These are phyloP conservation scores for Sebastes ruberrimus DNA, from an alignment of 2,797 vertebrate species.

Conservation along the genomic window DNA sequence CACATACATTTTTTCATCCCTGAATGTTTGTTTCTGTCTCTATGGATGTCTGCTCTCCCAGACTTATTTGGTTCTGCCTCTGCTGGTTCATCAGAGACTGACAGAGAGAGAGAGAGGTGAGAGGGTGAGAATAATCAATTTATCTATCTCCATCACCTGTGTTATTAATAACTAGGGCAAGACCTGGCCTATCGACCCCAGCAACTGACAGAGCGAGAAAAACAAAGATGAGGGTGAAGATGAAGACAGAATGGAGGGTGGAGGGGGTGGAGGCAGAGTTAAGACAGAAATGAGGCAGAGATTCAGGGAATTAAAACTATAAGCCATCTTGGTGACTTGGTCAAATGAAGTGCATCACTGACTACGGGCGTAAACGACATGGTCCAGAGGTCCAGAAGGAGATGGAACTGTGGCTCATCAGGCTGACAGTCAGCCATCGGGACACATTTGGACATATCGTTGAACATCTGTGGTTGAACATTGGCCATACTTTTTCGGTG, in stretches of 20 bases:
- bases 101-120: conserved; percentile 5
- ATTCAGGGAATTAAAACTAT: neutral
- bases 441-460: neutral
- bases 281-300: neutral
- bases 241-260: neutral
- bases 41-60: neutral
- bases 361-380: neutral
- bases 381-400: neutral
- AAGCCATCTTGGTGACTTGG: neutral
- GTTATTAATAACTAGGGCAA: conserved; percentile 54
- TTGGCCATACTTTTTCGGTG: neutral
- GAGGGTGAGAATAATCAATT: conserved; percentile 40
- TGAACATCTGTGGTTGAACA: neutral
- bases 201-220: conserved; percentile 7
- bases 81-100: conserved; percentile 6
- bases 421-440: neutral
- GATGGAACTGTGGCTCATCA: neutral
- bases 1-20: neutral
- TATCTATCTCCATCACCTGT: conserved; percentile 48
- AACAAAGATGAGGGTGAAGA: conserved; percentile 9
- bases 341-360: neutral
- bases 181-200: conserved; percentile 28
- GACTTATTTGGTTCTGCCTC: neutral
- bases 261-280: neutral
- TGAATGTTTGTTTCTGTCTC: neutral